phyloP scores from a whole-genome alignment of 2,797 vertebrate genomes.

The Periophthalmus magnuspinnatus region DNA sequence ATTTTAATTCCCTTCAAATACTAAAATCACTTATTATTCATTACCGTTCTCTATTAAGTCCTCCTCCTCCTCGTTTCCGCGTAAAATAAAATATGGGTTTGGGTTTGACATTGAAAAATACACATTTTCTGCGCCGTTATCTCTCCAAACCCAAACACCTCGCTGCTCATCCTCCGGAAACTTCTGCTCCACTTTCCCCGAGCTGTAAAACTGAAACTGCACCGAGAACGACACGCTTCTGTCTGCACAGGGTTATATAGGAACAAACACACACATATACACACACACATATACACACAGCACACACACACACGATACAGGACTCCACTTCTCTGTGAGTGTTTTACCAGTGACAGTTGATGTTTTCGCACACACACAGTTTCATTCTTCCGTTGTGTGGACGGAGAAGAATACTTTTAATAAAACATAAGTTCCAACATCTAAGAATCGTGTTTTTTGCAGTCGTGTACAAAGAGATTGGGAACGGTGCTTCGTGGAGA shows the following conservation, averaged over 20 bases:
- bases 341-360: neutral
- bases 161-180: neutral
- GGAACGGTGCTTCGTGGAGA: conserved; percentile 27
- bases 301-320: neutral
- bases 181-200: neutral
- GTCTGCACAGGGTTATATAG: neutral
- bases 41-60: neutral
- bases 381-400: conserved; percentile 20
- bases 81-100: neutral
- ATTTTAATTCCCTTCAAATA: neutral
- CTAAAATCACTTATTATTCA: neutral
- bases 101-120: neutral
- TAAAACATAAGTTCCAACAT: conserved; percentile 56
- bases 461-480: conserved; percentile 28
- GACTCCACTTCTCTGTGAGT: neutral
- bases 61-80: neutral
- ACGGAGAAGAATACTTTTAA: conserved; percentile 38
- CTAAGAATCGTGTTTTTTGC: conserved; percentile 53
- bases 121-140: conserved; percentile 1
- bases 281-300: too few species aligned
- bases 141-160: neutral
- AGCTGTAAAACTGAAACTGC: neutral
- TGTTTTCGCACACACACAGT: conserved; percentile 12
- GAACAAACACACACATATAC: too few species aligned
- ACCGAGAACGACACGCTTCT: neutral